Percentiles rank a stretch among this genome's conserved stretches.
These are phyloP conservation scores for Phocoena phocoena DNA, from an alignment of 2,113 vertebrate genomes.

Conservation along the genomic window DNA sequence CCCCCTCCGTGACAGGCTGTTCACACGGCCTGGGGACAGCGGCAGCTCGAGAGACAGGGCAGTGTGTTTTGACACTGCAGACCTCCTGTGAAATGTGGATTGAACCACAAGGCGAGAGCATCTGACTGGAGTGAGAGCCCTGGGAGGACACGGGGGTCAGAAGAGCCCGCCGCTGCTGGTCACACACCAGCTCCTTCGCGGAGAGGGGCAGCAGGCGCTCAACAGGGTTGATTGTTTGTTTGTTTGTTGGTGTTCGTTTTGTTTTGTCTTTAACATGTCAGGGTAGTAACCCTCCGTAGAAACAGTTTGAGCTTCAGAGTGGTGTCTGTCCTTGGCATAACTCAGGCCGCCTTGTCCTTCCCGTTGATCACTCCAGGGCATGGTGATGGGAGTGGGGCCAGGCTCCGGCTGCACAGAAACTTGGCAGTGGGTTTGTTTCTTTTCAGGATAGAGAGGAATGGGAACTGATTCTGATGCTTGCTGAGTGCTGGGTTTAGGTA, in stretches of 20 bases:
- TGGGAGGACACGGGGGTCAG: background rate
- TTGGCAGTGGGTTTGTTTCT: background rate
- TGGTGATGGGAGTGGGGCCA: background rate
- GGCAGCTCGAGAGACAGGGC: background rate
- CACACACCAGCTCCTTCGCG: background rate
- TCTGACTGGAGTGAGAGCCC: background rate
- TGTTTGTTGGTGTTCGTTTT: background rate
- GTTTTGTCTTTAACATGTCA: constrained; percentile 28
- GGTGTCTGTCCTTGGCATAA: background rate
- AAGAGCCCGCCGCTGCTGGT: background rate
- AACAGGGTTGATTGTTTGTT: background rate
- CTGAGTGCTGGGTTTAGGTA: background rate
- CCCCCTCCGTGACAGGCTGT: background rate
- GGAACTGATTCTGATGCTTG: background rate
- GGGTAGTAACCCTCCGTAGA: background rate
- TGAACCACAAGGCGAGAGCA: background rate
- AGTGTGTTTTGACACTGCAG: background rate
- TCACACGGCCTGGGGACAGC: background rate
- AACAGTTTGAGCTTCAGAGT: background rate
- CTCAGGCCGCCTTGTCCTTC: background rate
- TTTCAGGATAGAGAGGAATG: background rate
- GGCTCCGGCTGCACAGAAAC: background rate
- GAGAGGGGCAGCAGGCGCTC: background rate
- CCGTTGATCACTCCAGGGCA: background rate
- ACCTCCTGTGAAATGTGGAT: background rate